These are phyloP conservation scores for Notospermus geniculatus DNA, from an alignment of 1,140 invertebrate genomes.

Conservation along the genomic window DNA sequence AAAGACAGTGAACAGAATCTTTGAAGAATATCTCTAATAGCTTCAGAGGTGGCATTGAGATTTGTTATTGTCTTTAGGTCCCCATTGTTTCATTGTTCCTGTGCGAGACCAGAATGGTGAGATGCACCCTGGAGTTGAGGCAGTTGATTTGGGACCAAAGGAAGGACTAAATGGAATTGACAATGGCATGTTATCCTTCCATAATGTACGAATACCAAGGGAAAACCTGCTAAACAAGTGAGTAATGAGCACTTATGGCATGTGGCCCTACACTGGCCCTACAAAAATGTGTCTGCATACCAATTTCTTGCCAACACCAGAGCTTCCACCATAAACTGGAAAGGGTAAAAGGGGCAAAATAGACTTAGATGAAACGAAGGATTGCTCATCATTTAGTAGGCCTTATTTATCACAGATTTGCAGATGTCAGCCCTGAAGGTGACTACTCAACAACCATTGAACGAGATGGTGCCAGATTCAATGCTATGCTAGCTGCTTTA, in stretches of 20 bases:
- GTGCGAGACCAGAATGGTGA: conserved; percentile 11
- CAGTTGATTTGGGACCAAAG: conserved; percentile 45
- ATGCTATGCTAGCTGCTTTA: conserved; percentile 12
- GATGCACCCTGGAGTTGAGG: conserved; percentile 34
- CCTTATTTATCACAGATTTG: conserved; percentile 9
- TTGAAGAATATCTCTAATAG: too few species aligned
- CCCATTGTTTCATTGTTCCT: conserved; percentile 14
- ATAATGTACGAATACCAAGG: conserved; percentile 40
- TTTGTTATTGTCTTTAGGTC: too few species aligned
- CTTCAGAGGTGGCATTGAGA: too few species aligned
- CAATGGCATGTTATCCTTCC: conserved; percentile 43
- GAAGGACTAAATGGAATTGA: conserved; percentile 49
- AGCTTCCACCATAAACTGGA: too few species aligned
- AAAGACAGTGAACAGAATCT: too few species aligned
- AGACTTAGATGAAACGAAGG: too few species aligned
- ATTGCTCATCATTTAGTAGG: too few species aligned
- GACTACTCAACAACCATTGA: background rate
- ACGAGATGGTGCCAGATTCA: conserved; percentile 12
- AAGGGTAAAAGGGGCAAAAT: too few species aligned
- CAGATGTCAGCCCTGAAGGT: conserved; percentile 7
- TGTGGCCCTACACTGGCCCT: background rate
- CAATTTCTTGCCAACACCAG: too few species aligned
- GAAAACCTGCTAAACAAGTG: conserved; percentile 38
- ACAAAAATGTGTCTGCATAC: too few species aligned
- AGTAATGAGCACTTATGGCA: too few species aligned